phyloP scores from a whole-genome alignment of 2,113 vertebrate genomes.

The Oreocharis arfaki region DNA sequence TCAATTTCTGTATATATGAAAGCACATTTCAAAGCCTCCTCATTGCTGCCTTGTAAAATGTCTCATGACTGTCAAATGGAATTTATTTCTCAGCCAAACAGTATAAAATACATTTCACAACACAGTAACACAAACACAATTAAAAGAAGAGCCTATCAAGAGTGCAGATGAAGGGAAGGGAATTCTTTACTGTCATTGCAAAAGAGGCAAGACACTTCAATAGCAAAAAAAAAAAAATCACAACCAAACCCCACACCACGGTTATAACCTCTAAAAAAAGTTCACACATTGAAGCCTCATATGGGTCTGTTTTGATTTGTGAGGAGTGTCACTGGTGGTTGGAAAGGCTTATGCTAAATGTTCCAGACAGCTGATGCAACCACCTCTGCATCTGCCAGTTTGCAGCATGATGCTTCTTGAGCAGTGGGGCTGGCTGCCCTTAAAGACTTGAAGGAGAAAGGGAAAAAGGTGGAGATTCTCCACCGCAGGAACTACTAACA shows the following conservation, averaged over 20 bases:
- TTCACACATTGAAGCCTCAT: constrained; percentile 45
- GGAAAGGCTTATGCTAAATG: constrained; percentile 47
- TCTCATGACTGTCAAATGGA: constrained; percentile 2
- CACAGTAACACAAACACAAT: not conserved
- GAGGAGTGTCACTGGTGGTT: constrained; percentile 36
- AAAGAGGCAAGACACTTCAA: not conserved
- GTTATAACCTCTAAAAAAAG: constrained; percentile 49
- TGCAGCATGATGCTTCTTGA: constrained; percentile 54
- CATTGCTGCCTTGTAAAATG: not conserved
- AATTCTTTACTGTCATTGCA: not conserved
- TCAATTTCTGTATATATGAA: not conserved
- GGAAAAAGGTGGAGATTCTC: not conserved
- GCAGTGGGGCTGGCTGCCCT: constrained; percentile 40
- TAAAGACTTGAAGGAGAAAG: not conserved
- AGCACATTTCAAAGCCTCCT: constrained; percentile 17
- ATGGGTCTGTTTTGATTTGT: constrained; percentile 61
- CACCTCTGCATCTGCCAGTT: constrained; percentile 55
- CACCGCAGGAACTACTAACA: not conserved
- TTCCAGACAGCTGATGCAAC: constrained; percentile 55
- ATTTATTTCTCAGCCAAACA: constrained; percentile 28
- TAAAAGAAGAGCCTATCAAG: constrained; percentile 7
- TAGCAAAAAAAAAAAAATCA: not conserved
- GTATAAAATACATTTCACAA: constrained; percentile 2
- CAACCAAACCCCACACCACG: not conserved
- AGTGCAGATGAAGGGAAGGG: not conserved